These are phyloP conservation scores for Plotosus lineatus DNA, from an alignment of 2,113 vertebrate species.

Conservation along the genomic window DNA sequence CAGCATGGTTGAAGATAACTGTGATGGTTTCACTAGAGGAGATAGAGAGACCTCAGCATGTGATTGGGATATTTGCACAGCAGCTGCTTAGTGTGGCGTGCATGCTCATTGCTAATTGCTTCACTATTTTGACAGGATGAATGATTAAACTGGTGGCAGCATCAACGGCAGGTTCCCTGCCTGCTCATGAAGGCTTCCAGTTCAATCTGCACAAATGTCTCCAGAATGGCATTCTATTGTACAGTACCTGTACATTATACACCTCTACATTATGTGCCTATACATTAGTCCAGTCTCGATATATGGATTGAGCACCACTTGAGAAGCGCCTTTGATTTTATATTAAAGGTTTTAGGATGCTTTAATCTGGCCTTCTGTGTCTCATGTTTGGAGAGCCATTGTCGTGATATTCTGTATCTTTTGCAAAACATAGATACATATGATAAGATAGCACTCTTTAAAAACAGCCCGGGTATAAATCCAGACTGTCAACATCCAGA, in stretches of 20 bases:
- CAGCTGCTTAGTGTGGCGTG: conserved; percentile 37
- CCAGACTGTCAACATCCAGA: conserved; percentile 52
- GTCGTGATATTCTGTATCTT: conserved; percentile 27
- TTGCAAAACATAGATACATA: conserved; percentile 43
- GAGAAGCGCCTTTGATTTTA: neutral
- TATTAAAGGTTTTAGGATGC: conserved; percentile 11
- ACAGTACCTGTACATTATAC: neutral
- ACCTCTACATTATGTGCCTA: neutral
- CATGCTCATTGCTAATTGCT: conserved; percentile 55
- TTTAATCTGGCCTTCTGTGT: neutral
- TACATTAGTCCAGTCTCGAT: neutral
- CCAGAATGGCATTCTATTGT: neutral
- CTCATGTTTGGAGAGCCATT: conserved; percentile 20
- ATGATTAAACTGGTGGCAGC: conserved; percentile 45
- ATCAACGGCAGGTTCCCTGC: conserved; percentile 44
- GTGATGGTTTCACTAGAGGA: conserved; percentile 24
- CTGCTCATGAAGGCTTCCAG: conserved; percentile 30
- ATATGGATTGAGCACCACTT: neutral
- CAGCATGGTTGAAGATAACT: neutral
- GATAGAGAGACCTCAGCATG: conserved; percentile 40
- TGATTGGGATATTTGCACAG: conserved; percentile 45
- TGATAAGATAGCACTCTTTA: conserved; percentile 46
- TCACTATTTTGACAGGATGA: conserved; percentile 50
- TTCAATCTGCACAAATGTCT: neutral
- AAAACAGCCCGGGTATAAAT: conserved; percentile 47